Percentiles rank a stretch among this genome's conserved stretches.
Conservation (phyloP, 2,797 vertebrate species). For the Coccyzus lansbergi region DNA sequence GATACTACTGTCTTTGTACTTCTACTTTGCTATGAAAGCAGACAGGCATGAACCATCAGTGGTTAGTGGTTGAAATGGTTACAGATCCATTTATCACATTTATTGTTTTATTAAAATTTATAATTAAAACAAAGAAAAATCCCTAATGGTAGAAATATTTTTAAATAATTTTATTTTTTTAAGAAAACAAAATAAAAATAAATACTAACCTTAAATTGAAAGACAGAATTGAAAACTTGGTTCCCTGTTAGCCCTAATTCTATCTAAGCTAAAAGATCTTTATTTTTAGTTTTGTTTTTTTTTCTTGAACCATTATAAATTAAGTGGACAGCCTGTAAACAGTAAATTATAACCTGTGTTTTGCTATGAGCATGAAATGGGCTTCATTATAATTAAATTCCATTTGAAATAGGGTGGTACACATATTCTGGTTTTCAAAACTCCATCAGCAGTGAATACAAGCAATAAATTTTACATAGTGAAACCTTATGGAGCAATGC, state of each 20-base stretch:
- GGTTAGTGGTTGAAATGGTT: not conserved
- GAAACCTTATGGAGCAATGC: not conserved
- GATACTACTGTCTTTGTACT: not conserved
- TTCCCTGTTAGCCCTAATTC: not conserved
- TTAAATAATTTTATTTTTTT: not conserved
- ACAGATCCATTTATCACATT: not conserved
- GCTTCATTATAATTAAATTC: not conserved
- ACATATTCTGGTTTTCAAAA: not conserved
- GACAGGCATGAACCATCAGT: not conserved
- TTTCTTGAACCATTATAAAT: not conserved
- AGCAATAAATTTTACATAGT: not conserved
- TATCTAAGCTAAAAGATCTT: not conserved
- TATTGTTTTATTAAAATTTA: not conserved
- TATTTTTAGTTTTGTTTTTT: not conserved
- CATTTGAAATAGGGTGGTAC: not conserved
- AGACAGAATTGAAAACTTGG: not conserved
- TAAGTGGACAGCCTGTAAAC: not conserved
- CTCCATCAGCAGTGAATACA: not conserved
- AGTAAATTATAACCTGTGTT: not conserved
- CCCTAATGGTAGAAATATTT: not conserved
- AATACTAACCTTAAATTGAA: not conserved
- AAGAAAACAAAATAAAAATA: not conserved
- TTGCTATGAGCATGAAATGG: not conserved
- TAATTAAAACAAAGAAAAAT: not conserved
- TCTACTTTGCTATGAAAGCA: not conserved